Base-by-base conservation (phyloP, 1,140 invertebrate species). In the Cylas formicarius region DNA sequence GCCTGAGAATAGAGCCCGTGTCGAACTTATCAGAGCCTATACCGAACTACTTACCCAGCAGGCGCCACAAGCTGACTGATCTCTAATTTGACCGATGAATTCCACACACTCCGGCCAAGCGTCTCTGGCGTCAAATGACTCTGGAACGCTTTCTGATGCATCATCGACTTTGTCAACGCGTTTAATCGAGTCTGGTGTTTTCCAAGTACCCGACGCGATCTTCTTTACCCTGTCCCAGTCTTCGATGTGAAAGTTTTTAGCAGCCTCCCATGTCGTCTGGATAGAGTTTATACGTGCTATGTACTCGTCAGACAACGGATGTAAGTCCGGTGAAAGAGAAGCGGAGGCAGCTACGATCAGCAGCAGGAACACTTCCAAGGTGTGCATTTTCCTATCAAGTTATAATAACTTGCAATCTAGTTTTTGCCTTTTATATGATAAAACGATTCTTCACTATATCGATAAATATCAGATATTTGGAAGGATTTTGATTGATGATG, bases 1-100 rank as follows among this genome's bases (percentile, higher is more conserved):
- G 81, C 80, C 80, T 62, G 24, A 5, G 31, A 38, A 17, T 24
- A 10, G 21, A 38, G 6, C 7, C 10, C 18, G 13, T 13, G n/a
- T n/a, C n/a, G n/a, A n/a, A n/a, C n/a, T n/a, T n/a, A n/a, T n/a
- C n/a, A n/a, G n/a, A n/a, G n/a, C n/a, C n/a, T n/a, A n/a, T n/a
- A n/a, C n/a, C n/a, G n/a, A n/a, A n/a, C n/a, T n/a, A 39, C 21
- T 37, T 49, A 49, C 47, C 47, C 47, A 49, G 20, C 47, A 44
- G 19, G 40, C 29, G 22, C 34, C 41, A 37, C 47, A 49, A 16
- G 13, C 19, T 17, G 33, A 29, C 24, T 48, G 46, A 44, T 48
- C 46, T 9, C 40, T 2, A 29, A 48, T 35, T 18, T 34, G 16
- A 11, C 21, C 19, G 9, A 49, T 37, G 5, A 35, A 38, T 21